Conservation (phyloP, 2,797 vertebrate species). For the Oophaga sylvatica region DNA sequence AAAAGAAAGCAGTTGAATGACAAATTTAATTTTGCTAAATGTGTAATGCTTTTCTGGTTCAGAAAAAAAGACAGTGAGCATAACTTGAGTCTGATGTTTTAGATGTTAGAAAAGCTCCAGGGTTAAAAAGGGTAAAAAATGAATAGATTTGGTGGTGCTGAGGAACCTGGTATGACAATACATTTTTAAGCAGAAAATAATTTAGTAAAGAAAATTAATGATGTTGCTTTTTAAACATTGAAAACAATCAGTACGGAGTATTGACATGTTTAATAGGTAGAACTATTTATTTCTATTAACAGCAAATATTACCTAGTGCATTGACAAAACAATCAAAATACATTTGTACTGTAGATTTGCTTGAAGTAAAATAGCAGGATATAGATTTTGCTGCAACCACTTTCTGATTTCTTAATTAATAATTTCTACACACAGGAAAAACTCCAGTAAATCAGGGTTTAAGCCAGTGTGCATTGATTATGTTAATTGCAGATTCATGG, state of each 20-base stretch:
- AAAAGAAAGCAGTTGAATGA: background rate
- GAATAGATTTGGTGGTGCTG: background rate
- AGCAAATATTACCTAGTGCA: background rate
- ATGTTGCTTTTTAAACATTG: background rate
- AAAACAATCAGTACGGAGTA: slow-evolving; percentile 3
- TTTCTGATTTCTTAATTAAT: slow-evolving; percentile 9
- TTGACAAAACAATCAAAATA: background rate
- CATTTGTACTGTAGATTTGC: slow-evolving; percentile 9
- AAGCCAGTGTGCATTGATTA: background rate
- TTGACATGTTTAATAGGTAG: background rate
- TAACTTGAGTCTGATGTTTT: background rate
- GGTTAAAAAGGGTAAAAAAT: background rate
- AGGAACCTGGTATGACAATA: too few species aligned
- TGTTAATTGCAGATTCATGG: background rate
- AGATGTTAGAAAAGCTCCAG: too few species aligned
- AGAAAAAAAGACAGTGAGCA: background rate
- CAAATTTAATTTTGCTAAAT: background rate
- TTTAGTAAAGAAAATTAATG: background rate
- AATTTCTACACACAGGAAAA: background rate
- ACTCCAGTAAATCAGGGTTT: background rate
- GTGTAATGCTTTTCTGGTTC: background rate
- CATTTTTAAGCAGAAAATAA: background rate
- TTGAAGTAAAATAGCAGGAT: background rate
- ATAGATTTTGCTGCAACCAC: background rate
- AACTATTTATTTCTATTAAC: background rate